Evolutionary conservation across 2,797 vertebrate genomes (phyloP).

Genomic region (Gambelia wislizenii): DNA sequence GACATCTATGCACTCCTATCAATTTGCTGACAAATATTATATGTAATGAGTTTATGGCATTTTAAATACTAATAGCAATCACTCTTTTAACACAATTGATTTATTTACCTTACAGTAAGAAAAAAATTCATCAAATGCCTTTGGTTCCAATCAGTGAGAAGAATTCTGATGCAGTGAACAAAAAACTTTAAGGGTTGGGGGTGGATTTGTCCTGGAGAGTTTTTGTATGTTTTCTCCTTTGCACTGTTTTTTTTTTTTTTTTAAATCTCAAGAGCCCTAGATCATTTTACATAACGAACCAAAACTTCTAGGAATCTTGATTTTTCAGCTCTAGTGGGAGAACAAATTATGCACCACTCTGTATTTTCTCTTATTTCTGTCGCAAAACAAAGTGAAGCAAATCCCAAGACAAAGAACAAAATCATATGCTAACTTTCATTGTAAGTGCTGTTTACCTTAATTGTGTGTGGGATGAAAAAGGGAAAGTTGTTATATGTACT

Average conservation of each 20-base stretch:
- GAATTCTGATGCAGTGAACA: background rate
- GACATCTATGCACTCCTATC: background rate
- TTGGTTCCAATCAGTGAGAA: constrained; percentile 50
- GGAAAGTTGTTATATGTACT: background rate
- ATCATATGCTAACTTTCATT: background rate
- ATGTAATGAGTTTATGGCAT: background rate
- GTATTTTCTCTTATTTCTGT: background rate
- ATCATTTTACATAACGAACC: constrained; percentile 50
- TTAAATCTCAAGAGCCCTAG: constrained; percentile 8
- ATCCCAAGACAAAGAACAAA: background rate
- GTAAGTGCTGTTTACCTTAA: constrained; percentile 16
- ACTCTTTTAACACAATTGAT: background rate
- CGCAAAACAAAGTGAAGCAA: background rate
- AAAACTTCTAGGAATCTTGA: background rate
- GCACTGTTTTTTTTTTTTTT: constrained; percentile 36
- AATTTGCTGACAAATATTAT: background rate
- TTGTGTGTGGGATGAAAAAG: background rate
- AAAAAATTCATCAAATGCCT: background rate
- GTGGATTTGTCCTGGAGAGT: constrained; percentile 32
- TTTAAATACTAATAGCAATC: rapidly evolving
- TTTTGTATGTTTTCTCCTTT: constrained; percentile 63
- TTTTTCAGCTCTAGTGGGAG: background rate
- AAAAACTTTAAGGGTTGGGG: background rate
- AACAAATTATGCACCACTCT: constrained; percentile 2
- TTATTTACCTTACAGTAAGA: background rate